Evolutionary conservation across 2,113 vertebrate species (phyloP).

Genomic region (Microcebus ravelobensis): DNA sequence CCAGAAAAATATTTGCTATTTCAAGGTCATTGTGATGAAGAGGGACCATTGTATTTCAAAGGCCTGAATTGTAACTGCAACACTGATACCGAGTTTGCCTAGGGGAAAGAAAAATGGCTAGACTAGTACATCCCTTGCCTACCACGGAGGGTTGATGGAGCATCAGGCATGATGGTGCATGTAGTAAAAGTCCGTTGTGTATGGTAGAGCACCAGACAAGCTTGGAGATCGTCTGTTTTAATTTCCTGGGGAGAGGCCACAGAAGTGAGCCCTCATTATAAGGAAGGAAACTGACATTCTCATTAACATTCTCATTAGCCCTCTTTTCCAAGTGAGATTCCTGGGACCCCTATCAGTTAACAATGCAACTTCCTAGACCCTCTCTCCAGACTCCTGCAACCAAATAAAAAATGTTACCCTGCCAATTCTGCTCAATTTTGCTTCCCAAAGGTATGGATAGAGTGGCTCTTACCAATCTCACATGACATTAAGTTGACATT

Average conservation of each 20-base stretch:
- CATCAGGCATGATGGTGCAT: accelerated
- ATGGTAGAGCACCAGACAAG: neutral
- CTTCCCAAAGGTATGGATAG: neutral
- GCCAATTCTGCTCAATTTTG: neutral
- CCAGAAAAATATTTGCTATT: neutral
- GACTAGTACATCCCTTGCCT: neutral
- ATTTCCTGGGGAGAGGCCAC: neutral
- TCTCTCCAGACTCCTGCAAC: neutral
- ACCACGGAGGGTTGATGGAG: neutral
- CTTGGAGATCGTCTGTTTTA: neutral
- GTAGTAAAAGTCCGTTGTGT: neutral
- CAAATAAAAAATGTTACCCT: neutral
- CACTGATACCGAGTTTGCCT: neutral
- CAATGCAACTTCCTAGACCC: neutral
- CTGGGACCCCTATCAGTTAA: neutral
- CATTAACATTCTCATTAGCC: neutral
- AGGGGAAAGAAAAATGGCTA: neutral
- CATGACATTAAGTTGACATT: neutral
- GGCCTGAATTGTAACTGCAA: neutral
- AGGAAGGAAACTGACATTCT: neutral
- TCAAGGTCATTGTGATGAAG: neutral
- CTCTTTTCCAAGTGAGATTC: neutral
- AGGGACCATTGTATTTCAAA: neutral
- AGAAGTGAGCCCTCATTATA: neutral
- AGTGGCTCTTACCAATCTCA: neutral